A percentile compares a stretch with the other conserved stretches of the same genome.
Conservation (phyloP, 2,888 invertebrate genomes). For the Drosophila meridiana region DNA sequence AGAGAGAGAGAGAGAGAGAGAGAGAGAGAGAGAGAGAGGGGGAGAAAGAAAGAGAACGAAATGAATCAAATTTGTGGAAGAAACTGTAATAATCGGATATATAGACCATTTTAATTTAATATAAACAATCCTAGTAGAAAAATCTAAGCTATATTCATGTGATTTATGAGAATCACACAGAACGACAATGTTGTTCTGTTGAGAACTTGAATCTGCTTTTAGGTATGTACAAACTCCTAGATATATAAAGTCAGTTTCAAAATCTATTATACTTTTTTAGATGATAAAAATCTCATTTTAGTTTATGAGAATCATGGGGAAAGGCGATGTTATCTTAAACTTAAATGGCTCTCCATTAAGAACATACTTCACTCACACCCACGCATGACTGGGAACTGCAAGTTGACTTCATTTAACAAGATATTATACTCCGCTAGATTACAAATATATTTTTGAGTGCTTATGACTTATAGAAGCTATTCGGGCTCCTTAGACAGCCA, state of each 20-base stretch:
- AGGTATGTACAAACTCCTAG: too few species aligned
- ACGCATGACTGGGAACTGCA: background rate
- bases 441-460: conserved; percentile 41
- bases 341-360: background rate
- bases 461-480: conserved; percentile 49
- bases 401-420: conserved; percentile 26
- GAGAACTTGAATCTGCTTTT: too few species aligned
- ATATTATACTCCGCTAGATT: conserved; percentile 26
- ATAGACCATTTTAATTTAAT: too few species aligned
- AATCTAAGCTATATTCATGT: too few species aligned
- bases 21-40: background rate
- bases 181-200: background rate
- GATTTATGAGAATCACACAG: background rate
- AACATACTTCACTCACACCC: background rate
- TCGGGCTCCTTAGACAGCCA: conserved; percentile 57
- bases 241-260: too few species aligned
- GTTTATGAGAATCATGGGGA: background rate
- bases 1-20: background rate
- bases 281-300: background rate
- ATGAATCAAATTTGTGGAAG: too few species aligned
- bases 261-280: background rate
- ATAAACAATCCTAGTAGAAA: too few species aligned
- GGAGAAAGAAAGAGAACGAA: background rate
- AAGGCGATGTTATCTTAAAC: background rate
- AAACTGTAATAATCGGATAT: too few species aligned